Evolutionary conservation across 2,888 invertebrate genomes (phyloP).

Genomic region (Maniola hyperantus): DNA sequence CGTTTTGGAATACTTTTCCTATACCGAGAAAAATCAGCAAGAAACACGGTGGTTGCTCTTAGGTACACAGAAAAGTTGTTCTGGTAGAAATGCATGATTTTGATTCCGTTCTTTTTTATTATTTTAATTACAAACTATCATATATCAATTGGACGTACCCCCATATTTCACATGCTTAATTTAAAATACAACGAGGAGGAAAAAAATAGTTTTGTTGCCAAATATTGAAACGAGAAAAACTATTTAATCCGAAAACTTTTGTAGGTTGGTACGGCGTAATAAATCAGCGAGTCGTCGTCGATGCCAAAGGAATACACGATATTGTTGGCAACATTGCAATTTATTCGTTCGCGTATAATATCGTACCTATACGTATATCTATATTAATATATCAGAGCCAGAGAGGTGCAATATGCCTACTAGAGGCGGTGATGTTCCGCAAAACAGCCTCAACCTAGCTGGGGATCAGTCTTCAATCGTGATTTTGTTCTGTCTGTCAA

Average conservation of each 20-base stretch:
- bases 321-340: conserved; percentile 74
- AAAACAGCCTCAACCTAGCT: not conserved
- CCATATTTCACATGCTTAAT: conserved; percentile 42
- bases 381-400: conserved; percentile 43
- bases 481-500: too few species aligned
- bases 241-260: conserved; percentile 78
- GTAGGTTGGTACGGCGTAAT: conserved; percentile 73
- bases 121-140: not conserved
- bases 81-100: too few species aligned
- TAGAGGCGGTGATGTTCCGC: not conserved
- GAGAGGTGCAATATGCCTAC: not conserved
- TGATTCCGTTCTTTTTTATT: not conserved
- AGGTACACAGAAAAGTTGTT: too few species aligned
- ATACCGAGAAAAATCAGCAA: too few species aligned
- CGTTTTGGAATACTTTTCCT: too few species aligned
- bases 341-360: conserved; percentile 40
- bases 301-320: conserved; percentile 81
- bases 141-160: conserved; percentile 24
- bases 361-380: not conserved
- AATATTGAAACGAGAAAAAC: conserved; percentile 72
- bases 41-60: too few species aligned
- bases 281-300: conserved; percentile 75
- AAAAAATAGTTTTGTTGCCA: conserved; percentile 56
- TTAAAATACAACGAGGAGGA: conserved; percentile 38
- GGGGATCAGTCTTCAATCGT: too few species aligned